A percentile compares a stretch with the other conserved stretches of the same genome.
phyloP scores from a whole-genome alignment of 2,113 vertebrate genomes.

The Plecotus auritus region DNA sequence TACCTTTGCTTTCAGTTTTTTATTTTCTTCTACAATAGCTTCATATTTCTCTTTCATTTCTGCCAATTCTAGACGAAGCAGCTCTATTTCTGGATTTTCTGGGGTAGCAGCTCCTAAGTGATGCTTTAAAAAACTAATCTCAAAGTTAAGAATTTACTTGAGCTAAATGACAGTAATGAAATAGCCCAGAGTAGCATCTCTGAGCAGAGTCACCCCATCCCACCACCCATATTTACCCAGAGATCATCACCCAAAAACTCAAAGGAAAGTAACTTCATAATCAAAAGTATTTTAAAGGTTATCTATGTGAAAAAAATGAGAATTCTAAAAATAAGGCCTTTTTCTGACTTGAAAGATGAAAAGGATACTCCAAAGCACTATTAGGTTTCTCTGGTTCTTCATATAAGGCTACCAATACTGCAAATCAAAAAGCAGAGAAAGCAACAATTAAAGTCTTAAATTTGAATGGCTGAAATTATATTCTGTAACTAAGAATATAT shows the following conservation, averaged over 20 bases:
- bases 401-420: conserved; percentile 95
- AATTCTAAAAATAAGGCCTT: conserved; percentile 43
- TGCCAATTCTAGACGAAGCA: conserved; percentile 88
- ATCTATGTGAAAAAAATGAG: conserved; percentile 17
- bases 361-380: conserved; percentile 98
- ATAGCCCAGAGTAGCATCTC: not conserved
- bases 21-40: conserved; percentile 91
- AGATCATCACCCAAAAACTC: not conserved
- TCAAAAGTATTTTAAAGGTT: conserved; percentile 9
- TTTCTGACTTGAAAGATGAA: conserved; percentile 57
- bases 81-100: conserved; percentile 86
- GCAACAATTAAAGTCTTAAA: conserved; percentile 64
- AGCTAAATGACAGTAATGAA: conserved; percentile 28
- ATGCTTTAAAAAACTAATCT: conserved; percentile 92
- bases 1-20: conserved; percentile 91
- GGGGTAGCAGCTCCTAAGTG: conserved; percentile 87
- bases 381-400: conserved; percentile 94
- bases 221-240: not conserved
- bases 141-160: conserved; percentile 80
- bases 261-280: conserved; percentile 18
- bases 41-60: conserved; percentile 92
- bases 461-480: not conserved
- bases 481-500: conserved; percentile 18
- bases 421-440: conserved; percentile 72
- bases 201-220: not conserved